Conservation (phyloP, 1,140 invertebrate genomes). For the Drosophila pachea region DNA sequence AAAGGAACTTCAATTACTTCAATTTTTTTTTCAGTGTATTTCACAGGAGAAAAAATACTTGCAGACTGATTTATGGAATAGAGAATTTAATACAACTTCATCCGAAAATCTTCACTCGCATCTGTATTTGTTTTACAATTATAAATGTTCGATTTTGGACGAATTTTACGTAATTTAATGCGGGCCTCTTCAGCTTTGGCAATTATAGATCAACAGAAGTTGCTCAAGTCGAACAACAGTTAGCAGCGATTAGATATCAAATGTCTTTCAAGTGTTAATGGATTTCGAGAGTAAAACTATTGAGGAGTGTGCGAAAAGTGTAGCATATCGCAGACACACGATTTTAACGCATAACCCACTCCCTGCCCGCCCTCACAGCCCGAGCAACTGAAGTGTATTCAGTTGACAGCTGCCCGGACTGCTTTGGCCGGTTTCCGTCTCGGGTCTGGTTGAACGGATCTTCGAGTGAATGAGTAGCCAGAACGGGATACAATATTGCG, state of each 20-base stretch:
- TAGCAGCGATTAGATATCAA: slow-evolving; percentile 54
- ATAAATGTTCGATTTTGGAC: too few relatives aligned
- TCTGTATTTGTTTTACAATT: background rate
- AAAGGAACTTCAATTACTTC: background rate
- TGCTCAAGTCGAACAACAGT: slow-evolving; percentile 11
- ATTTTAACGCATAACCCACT: slow-evolving; percentile 12
- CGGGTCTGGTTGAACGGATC: background rate
- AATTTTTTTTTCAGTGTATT: slow-evolving; percentile 1
- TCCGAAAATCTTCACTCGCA: too few relatives aligned
- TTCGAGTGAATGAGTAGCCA: too few relatives aligned
- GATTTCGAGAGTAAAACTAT: slow-evolving; percentile 14
- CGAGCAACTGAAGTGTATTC: slow-evolving; percentile 46
- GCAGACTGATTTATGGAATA: slow-evolving; percentile 19
- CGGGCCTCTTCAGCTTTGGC: slow-evolving; percentile 14
- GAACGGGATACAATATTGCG: slow-evolving; percentile 19
- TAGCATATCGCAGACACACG: background rate
- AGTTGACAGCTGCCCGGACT: background rate
- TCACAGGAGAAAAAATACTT: slow-evolving; percentile 14
- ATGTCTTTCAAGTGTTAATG: slow-evolving; percentile 5
- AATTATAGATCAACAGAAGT: slow-evolving; percentile 61
- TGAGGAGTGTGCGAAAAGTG: slow-evolving; percentile 18
- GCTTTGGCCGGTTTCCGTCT: background rate
- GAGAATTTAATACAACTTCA: slow-evolving; percentile 2
- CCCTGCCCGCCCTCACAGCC: too few relatives aligned
- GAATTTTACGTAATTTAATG: too few relatives aligned